Evolutionary conservation across 2,797 vertebrate species (phyloP), one percentile per base, ranked within the genome.

Genomic region (Molothrus aeneus): DNA sequence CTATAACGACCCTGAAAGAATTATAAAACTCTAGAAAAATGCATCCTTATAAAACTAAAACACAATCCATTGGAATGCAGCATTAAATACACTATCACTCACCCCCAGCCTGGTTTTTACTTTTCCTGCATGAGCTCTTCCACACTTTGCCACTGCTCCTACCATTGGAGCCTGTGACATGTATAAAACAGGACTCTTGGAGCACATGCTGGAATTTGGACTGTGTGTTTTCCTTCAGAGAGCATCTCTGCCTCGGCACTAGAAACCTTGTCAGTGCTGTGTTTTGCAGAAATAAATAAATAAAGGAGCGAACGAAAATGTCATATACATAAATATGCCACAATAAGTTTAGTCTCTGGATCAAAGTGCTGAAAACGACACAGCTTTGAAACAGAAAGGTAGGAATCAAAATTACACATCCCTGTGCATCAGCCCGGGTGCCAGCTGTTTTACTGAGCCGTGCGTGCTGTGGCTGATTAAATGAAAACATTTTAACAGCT

Each of bases 321-420:
- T 96, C 95, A 93, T 73, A 4, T 77, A 65, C 96, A 91, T 95
- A 96, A 96, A 95, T 78, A 95, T 91, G 96, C 93, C 94, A 92
- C 88, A 43, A 45, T 88, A 65, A 94, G 72, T 91, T 90, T 92
- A 82, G 90, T 86, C 86, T 82, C 48, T 48, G 86, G 95, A 96
- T 95, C 92, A 92, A 95, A 95, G 93, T 70, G 34, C 93, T 96
- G 56, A 80, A 81, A 94, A 92, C 4, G 65, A 93, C 82, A 59
- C 64, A 80, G 90, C 95, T 95, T 94, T 94, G 96, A 85, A 94
- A 80, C 92, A 85, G 88, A 92, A 90, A 93, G 86, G 91, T 77
- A 80, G 75, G 78, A 82, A 92, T 93, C 68, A 57, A 69, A 88
- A 95, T 88, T 83, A 86, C 83, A 72, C 92, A 19, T 85, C 90